Evolutionary conservation across 1,140 invertebrate species (phyloP), one percentile per base, ranked within the genome.

Genomic region (Aleiodes sp.): DNA sequence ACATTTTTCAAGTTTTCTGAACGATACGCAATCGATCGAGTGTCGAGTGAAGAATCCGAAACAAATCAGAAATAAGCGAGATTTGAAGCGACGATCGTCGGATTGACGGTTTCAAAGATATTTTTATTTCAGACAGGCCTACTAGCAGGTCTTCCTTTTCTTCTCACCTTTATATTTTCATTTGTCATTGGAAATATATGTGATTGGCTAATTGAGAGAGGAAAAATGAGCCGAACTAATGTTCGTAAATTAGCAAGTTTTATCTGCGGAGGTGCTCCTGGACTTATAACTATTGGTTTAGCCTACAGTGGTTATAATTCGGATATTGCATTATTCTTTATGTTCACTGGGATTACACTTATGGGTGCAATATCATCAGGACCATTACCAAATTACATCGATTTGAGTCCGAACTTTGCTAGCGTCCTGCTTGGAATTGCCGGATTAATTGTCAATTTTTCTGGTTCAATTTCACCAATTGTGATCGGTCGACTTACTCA

Each of bases 401-500:
- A 92, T 70, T 80, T 92, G 10, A 89, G 90, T 41, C 91, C 91
- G 0, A 92, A 92, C 82, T 92, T 91, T 80, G 90, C 90, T n/a
- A 88, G 88, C 67, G 82, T 91, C 7, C 76, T 89, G 0, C 80
- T 91, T n/a, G 90, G 90, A 0, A 86, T 91, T n/a, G 85, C 83
- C 66, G 88, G 88, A 24, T 80, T 89, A 71, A 80, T 90, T 14
- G 82, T 86, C 0, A 81, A 84, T 24, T 77, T 83, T 26, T 80
- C 86, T 1, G 89, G 89, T 24, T 90, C 90, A 57, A 80, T 91
- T 19, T 90, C 90, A 4, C 88, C 90, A 0, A 71, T 84, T 0
- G 82, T 91, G 7, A 90, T 91, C 66, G 90, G 90, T 12, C 73
- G 85, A 14, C 73, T 91, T 2, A 92, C 90, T 2, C 84, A 88